These are phyloP conservation scores for Bombylius discolor DNA, from an alignment of 2,888 invertebrate species.

Conservation along the genomic window DNA sequence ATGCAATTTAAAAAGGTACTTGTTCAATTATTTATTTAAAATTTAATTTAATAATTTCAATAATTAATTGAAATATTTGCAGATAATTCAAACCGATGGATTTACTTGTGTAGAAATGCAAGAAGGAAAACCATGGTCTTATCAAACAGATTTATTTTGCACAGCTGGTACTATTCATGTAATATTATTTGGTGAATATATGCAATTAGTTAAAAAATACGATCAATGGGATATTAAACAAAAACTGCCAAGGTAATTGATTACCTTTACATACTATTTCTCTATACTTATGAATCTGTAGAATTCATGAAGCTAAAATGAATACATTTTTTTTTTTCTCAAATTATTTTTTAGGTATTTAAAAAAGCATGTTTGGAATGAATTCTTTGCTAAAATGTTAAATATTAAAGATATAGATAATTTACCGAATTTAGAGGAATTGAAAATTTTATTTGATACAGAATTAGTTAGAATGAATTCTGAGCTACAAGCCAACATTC, in stretches of 20 bases:
- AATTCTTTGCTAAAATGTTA: conserved; percentile 66
- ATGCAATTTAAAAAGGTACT: conserved; percentile 60
- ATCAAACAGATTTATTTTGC: conserved; percentile 88
- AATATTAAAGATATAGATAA: conserved; percentile 67
- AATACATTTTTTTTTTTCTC: neutral
- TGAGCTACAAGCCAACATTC: conserved; percentile 34
- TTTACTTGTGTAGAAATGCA: conserved; percentile 87
- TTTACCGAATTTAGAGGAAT: conserved; percentile 50
- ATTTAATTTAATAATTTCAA: neutral
- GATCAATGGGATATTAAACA: conserved; percentile 56
- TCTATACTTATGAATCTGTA: neutral
- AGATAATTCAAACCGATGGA: conserved; percentile 66
- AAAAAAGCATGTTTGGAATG: conserved; percentile 64
- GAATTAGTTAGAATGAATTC: conserved; percentile 36
- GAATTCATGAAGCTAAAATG: neutral
- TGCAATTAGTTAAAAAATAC: conserved; percentile 59
- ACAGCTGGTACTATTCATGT: conserved; percentile 81
- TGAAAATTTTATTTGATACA: conserved; percentile 30
- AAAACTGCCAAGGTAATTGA: conserved; percentile 51
- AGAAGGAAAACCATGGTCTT: conserved; percentile 84
- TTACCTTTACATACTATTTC: neutral
- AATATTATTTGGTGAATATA: conserved; percentile 78
- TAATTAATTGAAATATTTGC: conserved; percentile 15
- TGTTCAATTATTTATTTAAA: neutral
- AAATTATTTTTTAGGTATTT: conserved; percentile 44